Evolutionary conservation across 2,797 vertebrate species (phyloP).

Genomic region (Nyctalus aviator): DNA sequence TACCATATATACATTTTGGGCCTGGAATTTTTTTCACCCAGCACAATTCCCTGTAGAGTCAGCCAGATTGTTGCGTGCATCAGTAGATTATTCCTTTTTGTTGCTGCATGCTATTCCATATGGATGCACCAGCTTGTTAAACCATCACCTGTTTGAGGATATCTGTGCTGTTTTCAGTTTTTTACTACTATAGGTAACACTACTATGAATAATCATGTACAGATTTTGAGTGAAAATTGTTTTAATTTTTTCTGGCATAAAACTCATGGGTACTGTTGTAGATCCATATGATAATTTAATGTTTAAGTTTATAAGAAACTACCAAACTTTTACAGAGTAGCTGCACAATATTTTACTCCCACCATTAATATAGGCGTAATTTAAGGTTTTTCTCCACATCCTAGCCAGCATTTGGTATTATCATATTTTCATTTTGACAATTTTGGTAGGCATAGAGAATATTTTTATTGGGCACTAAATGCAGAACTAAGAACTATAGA

Average conservation of each 20-base stretch:
- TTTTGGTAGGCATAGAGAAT: not conserved
- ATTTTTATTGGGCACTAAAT: not conserved
- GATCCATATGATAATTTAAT: slow-evolving; percentile 29
- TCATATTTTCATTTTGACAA: not conserved
- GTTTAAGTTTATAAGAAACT: slow-evolving; percentile 21
- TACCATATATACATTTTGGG: not conserved
- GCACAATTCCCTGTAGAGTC: not conserved
- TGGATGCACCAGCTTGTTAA: not conserved
- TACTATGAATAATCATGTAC: not conserved
- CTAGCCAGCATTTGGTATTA: not conserved
- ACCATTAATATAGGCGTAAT: not conserved
- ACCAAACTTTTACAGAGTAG: not conserved
- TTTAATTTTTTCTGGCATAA: slow-evolving; percentile 8
- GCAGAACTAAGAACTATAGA: not conserved
- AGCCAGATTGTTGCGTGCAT: not conserved
- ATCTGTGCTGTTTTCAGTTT: not conserved
- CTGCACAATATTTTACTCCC: not conserved
- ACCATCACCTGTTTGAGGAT: not conserved
- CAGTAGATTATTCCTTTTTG: not conserved
- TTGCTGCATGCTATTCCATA: not conserved
- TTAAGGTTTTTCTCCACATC: not conserved
- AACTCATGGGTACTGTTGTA: not conserved
- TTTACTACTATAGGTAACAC: not conserved
- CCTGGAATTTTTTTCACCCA: not conserved
- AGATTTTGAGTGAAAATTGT: not conserved